Evolutionary conservation across 2,888 invertebrate species (phyloP), one percentile per base, ranked within the genome.

Genomic region (Athalia circularis): DNA sequence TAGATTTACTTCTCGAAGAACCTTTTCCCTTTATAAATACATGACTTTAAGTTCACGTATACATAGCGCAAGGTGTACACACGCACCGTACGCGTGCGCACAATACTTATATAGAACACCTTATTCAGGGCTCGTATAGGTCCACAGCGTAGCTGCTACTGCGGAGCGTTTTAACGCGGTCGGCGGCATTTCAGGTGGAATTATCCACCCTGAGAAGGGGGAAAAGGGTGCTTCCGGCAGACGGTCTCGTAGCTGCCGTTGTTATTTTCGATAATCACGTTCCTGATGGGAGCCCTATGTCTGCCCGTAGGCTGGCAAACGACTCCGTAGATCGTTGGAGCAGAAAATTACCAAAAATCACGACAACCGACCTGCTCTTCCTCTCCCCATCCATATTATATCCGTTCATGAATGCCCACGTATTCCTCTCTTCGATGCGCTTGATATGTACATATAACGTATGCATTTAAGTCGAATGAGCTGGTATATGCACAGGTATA

Each of bases 251-350:
- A 75, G 50, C 11, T 8, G 52, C 75, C 64, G 64, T 61, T 75
- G 75, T 75, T 75, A 75, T 75, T 75, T 75, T 75, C 75, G 75
- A 75, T 75, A 75, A 75, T 75, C 75, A 64, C 64, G 72, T 72
- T 72, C 57, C 29, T 72, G 72, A 72, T 72, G 72, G 72, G 57
- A 72, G 72, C 57, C 72, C 11, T 72, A 13, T 47, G 72, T 59
- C 72, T 59, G 59, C 59, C 72, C 59, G 72, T 72, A 45, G 72
- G 72, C 57, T 72, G 72, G 72, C 57, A 72, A 72, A 72, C 59
- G 43, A 72, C 59, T 72, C n/a, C 47, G 72, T 57, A 57, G 72
- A 72, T 72, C 72, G 59, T 57, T 72, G 72, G 72, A 72, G 72
- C 72, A 72, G 72, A 72, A 72, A 72, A 72, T 72, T 43, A 72